Evolutionary conservation across 2,888 invertebrate species (phyloP).

Genomic region (Stictocephala bisonia): DNA sequence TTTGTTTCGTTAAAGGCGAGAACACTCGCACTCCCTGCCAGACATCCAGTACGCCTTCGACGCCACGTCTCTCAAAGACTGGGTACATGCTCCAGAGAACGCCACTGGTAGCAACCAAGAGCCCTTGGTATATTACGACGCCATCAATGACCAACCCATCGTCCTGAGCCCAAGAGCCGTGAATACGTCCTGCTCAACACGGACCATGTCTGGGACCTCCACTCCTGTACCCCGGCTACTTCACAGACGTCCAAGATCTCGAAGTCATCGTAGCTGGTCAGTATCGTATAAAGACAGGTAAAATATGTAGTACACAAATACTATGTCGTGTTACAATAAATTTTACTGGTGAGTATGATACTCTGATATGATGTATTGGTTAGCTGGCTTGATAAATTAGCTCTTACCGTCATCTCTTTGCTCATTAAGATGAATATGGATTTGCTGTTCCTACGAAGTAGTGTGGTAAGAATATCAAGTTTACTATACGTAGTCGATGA

Average conservation of each 20-base stretch:
- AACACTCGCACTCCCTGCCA: conserved; percentile 64
- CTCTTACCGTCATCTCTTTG: too few relatives aligned
- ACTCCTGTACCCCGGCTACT: conserved; percentile 77
- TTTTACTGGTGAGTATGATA: too few relatives aligned
- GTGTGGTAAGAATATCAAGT: too few relatives aligned
- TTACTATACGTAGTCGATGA: too few relatives aligned
- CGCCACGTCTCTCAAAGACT: conserved; percentile 69
- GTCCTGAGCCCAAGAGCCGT: conserved; percentile 73
- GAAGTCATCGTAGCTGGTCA: conserved; percentile 64
- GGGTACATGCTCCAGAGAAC: conserved; percentile 70
- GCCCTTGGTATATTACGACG: conserved; percentile 71
- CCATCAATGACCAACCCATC: conserved; percentile 70
- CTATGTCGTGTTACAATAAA: too few relatives aligned
- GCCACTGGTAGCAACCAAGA: conserved; percentile 66
- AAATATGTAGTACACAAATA: too few relatives aligned
- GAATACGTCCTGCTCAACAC: conserved; percentile 74
- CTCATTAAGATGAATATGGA: too few relatives aligned
- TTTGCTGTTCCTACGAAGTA: too few relatives aligned
- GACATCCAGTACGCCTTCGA: conserved; percentile 78
- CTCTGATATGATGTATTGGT: too few relatives aligned
- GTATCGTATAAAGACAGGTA: too few relatives aligned
- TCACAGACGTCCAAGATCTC: conserved; percentile 66
- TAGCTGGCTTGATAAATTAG: too few relatives aligned
- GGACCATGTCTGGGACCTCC: conserved; percentile 79
- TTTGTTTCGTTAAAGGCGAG: too few relatives aligned